Evolutionary conservation across 64 coral and sea anemone genomes (phyloP), one percentile per base, ranked within the genome.

Genomic region (Catalaphyllia jardinei): DNA sequence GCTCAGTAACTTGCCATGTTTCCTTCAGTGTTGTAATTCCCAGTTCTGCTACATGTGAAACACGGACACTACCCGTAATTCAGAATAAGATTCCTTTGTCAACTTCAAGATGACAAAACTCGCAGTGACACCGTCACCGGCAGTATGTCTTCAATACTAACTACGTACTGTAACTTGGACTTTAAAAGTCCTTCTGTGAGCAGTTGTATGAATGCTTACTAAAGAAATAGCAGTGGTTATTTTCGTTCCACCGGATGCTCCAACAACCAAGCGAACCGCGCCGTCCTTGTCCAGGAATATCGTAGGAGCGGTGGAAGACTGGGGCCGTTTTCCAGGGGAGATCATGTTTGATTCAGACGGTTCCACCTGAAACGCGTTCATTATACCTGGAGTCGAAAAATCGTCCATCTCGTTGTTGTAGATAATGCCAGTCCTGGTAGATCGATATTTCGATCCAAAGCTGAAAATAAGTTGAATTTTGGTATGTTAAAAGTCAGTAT

Each of bases 331-430:
- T 30, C 96, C 93, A n/a, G 96, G 96, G 8, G 22, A 17, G 42
- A 98, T 95, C 38, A 93, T 93, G 39, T 98, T 98, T 9, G 82
- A 52, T 22, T 87, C 8, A 0, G 93, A 94, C 46, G 93, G 96
- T 52, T 30, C 24, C 33, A 93, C 87, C n/a, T 88, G 88, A 46
- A 82, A 98, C 4, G 76, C 84, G 69, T 98, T 98, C 18, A 46
- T 77, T 29, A 60, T 1, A 19, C 91, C 93, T 27, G 96, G 93
- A 49, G 88, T 95, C 9, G 96, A 93, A 72, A 98, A 98, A 71
- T 94, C 96, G 67, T 94, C 96, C 96, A 98, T 98, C 83, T 98
- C 93, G 82, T 98, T 98, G 77, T 98, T 98, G 71, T 93, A 98
- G 29, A 95, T 93, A 16, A 98, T 98, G 18, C 96, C 96, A 15